Conservation (phyloP, 2,797 vertebrate genomes). For the Lepilemur septentrionalis region DNA sequence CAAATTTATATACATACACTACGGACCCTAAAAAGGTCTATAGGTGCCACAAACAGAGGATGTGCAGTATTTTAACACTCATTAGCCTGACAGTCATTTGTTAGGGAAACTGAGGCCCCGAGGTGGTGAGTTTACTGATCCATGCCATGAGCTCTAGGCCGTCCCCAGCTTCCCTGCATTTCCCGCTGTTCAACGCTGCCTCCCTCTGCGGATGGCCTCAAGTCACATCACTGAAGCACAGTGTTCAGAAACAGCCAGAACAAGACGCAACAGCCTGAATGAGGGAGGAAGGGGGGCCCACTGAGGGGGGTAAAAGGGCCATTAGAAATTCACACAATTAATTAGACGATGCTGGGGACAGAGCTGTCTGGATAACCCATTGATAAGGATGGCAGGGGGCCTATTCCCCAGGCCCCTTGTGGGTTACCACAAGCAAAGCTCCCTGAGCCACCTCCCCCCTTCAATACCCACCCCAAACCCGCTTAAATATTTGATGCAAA, state of each 20-base stretch:
- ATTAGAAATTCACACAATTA: slow-evolving; percentile 84
- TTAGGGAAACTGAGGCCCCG: not conserved
- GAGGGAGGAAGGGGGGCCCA: not conserved
- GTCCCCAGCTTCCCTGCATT: not conserved
- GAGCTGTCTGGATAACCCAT: slow-evolving; percentile 64
- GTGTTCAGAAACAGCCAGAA: not conserved
- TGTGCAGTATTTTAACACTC: not conserved
- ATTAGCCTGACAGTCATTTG: fast-evolving
- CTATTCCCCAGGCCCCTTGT: slow-evolving; percentile 80
- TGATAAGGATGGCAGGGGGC: slow-evolving; percentile 53
- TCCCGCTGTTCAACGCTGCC: not conserved
- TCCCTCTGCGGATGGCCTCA: not conserved
- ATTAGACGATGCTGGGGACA: slow-evolving; percentile 81
- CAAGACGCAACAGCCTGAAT: not conserved
- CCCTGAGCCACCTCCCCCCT: slow-evolving; percentile 73
- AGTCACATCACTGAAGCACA: not conserved
- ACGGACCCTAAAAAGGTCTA: not conserved
- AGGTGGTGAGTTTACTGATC: not conserved
- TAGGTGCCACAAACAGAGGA: not conserved
- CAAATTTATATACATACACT: not conserved
- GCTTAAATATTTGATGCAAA: slow-evolving; percentile 88
- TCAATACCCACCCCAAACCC: slow-evolving; percentile 59
- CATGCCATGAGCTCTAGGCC: fast-evolving
- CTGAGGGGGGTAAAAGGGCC: slow-evolving; percentile 55
- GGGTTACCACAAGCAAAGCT: slow-evolving; percentile 85